These are phyloP conservation scores for Actenoides hombroni DNA, from an alignment of 2,113 vertebrate species.

Conservation along the genomic window DNA sequence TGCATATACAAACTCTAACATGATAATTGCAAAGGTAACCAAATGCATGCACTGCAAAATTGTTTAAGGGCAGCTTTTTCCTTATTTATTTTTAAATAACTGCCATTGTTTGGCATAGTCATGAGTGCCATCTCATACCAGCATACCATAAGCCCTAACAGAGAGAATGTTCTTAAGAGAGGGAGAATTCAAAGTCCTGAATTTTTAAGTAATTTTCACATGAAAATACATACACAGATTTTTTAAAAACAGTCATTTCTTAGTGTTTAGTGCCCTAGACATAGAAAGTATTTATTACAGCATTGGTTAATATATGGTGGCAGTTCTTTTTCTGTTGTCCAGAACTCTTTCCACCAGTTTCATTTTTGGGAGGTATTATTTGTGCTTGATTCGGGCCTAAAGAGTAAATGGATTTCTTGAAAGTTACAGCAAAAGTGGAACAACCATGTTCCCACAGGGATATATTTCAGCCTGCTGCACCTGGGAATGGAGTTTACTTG, in stretches of 20 bases:
- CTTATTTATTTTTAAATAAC: neutral
- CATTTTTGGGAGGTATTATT: neutral
- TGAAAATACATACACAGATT: neutral
- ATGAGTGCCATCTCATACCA: rapidly evolving
- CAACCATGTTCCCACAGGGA: neutral
- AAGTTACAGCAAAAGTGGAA: neutral
- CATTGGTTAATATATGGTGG: neutral
- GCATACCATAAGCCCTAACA: neutral
- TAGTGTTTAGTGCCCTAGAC: neutral
- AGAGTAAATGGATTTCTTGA: neutral
- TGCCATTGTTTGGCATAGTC: neutral
- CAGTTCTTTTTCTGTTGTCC: neutral
- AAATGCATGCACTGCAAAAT: neutral
- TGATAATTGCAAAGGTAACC: neutral
- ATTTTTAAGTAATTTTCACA: neutral
- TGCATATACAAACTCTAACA: neutral
- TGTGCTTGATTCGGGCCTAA: neutral
- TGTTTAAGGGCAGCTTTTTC: neutral
- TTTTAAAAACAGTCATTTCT: neutral
- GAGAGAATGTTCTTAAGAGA: neutral
- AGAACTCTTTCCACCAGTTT: neutral
- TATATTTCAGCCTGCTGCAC: neutral
- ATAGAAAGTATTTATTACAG: neutral
- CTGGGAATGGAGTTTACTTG: neutral
- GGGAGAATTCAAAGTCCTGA: neutral